Conservation (phyloP, 2,888 invertebrate species). For the Tridacna crocea region DNA sequence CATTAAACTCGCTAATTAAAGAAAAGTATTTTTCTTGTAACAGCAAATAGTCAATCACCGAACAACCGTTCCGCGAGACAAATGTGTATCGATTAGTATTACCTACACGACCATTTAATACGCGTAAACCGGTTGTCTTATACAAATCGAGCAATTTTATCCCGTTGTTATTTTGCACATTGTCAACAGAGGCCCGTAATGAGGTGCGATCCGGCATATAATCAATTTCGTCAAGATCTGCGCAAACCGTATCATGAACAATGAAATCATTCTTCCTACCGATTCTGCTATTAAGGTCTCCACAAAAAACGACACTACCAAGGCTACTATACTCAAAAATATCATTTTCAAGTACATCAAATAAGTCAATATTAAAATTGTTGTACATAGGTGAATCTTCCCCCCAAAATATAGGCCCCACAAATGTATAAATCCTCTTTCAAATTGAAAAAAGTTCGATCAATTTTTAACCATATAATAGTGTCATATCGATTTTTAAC, state of each 20-base stretch:
- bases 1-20: neutral
- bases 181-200: no score
- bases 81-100: neutral
- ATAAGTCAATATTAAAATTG: slow-evolving; percentile 35
- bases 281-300: slow-evolving; percentile 36
- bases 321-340: slow-evolving; percentile 19
- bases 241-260: neutral
- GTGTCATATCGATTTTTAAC: slow-evolving; percentile 6
- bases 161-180: neutral
- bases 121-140: neutral
- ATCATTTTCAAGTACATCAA: slow-evolving; percentile 30
- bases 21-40: neutral
- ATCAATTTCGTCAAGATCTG: no score
- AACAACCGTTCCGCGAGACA: neutral
- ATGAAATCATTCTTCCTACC: no score
- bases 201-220: no score
- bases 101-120: slow-evolving; percentile 1
- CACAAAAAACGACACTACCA: slow-evolving; percentile 34
- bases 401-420: slow-evolving; percentile 27
- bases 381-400: slow-evolving; percentile 32
- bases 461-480: slow-evolving; percentile 22
- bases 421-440: slow-evolving; percentile 19
- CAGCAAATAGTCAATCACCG: neutral
- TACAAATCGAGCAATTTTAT: neutral
- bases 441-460: neutral